Base-by-base conservation (phyloP, 1,140 invertebrate genomes). In the Heterodera carotae region DNA sequence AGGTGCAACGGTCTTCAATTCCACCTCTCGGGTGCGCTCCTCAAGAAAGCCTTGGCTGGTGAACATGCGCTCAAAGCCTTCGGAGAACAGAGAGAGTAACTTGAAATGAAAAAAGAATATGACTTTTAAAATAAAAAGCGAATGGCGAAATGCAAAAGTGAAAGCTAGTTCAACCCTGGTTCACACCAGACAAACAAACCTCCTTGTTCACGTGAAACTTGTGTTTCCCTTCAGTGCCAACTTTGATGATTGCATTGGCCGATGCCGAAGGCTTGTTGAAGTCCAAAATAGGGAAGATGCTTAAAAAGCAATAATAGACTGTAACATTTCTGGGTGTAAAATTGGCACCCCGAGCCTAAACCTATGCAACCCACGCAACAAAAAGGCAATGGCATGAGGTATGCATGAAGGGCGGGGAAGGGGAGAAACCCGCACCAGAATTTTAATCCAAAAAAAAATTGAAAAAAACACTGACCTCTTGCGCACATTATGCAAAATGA, bases 81-180 rank as follows among this genome's bases (percentile, higher is more conserved):
- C 71, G 56, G 71, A 74, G 36, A 53, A 64, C 71, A 74, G 22
- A 27, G 71, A 74, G 36, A 74, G 71, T 15, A 74, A 74, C 71
- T 74, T 10, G 0, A 29, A 59, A 74, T 33, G 64, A 0, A 53
- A 53, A 22, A 33, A 18, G 15, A 0, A 12, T 33, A 18, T 53
- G 27, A 7, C 2, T 22, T 68, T 68, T 34, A 27, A 27, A 66
- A 27, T 53, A 18, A 53, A 18, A 10, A 2, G 5, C 15, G 2
- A 8, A 15, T 53, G 6, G 2, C 48, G n/a, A n/a, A n/a, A n/a
- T n/a, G n/a, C n/a, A n/a, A n/a, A n/a, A n/a, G n/a, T n/a, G n/a
- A n/a, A n/a, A n/a, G n/a, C n/a, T n/a, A n/a, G n/a, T n/a, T n/a
- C n/a, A n/a, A n/a, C 48, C 18, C 62, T n/a, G 2, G 2, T 27